These are phyloP conservation scores for Coryphaenoides rupestris DNA, from an alignment of 2,113 vertebrate species.

Conservation along the genomic window DNA sequence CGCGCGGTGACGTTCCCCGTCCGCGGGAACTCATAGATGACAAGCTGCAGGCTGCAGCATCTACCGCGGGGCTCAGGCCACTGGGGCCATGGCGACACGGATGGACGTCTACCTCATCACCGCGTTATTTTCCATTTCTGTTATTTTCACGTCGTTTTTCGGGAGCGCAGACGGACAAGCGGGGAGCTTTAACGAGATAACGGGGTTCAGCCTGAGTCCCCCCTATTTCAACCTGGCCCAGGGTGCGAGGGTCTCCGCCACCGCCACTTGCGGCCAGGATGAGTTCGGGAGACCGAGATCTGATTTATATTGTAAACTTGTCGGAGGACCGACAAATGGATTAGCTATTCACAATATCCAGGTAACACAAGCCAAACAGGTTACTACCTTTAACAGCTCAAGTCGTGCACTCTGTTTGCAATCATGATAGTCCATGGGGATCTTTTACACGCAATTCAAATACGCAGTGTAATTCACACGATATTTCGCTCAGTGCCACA, in stretches of 20 bases:
- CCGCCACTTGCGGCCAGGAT: slow-evolving; percentile 88
- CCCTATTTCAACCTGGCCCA: slow-evolving; percentile 88
- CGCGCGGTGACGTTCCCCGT: neutral
- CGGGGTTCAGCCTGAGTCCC: slow-evolving; percentile 78
- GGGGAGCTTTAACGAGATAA: slow-evolving; percentile 26
- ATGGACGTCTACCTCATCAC: slow-evolving; percentile 44
- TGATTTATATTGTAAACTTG: slow-evolving; percentile 90
- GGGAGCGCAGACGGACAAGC: slow-evolving; percentile 45
- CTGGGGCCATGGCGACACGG: slow-evolving; percentile 65
- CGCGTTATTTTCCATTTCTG: slow-evolving; percentile 26
- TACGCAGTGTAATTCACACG: neutral
- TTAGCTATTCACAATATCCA: slow-evolving; percentile 78
- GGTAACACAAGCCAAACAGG: slow-evolving; percentile 67
- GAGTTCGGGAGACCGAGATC: slow-evolving; percentile 56
- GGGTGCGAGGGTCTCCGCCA: slow-evolving; percentile 74
- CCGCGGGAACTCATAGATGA: slow-evolving; percentile 54
- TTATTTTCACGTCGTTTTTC: slow-evolving; percentile 26
- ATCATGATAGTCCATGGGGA: neutral
- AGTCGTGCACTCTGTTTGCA: neutral
- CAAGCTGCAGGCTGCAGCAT: slow-evolving; percentile 43
- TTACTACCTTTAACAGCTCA: neutral
- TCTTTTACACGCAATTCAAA: neutral
- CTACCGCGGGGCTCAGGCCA: slow-evolving; percentile 41
- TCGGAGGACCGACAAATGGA: slow-evolving; percentile 78
- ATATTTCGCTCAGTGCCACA: neutral